These are phyloP conservation scores for Theristicus caerulescens DNA, from an alignment of 2,113 vertebrate genomes.

Conservation along the genomic window DNA sequence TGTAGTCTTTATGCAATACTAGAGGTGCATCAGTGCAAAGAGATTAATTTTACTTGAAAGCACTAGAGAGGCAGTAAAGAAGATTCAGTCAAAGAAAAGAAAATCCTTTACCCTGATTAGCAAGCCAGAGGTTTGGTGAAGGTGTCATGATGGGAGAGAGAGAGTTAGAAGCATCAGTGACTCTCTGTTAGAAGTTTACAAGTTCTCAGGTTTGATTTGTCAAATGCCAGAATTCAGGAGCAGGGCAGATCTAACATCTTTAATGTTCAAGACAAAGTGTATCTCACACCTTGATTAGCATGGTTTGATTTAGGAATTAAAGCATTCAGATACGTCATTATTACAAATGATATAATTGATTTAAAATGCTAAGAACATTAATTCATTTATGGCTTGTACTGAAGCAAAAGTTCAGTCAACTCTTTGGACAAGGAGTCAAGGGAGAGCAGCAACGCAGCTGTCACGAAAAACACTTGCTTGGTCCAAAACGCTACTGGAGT, in stretches of 20 bases:
- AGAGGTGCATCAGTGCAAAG: not conserved
- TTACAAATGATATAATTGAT: not conserved
- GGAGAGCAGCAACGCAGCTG: not conserved
- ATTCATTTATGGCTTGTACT: not conserved
- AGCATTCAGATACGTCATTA: not conserved
- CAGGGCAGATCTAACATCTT: not conserved
- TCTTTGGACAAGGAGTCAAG: not conserved
- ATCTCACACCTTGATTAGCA: not conserved
- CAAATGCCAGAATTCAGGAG: not conserved
- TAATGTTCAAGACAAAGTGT: accelerated
- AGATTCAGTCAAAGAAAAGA: not conserved
- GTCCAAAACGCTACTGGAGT: not conserved
- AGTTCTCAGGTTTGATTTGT: not conserved
- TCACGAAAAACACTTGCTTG: not conserved
- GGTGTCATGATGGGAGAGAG: not conserved
- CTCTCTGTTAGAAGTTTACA: not conserved
- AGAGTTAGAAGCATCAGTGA: not conserved
- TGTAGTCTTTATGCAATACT: not conserved
- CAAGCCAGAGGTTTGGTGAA: not conserved
- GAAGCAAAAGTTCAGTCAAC: not conserved
- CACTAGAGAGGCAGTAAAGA: not conserved
- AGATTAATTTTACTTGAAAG: not conserved
- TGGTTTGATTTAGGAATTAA: not conserved
- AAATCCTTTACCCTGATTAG: not conserved
- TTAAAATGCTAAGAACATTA: not conserved